Evolutionary conservation across 2,888 invertebrate species (phyloP).

Genomic region (Scotopteryx bipunctaria): DNA sequence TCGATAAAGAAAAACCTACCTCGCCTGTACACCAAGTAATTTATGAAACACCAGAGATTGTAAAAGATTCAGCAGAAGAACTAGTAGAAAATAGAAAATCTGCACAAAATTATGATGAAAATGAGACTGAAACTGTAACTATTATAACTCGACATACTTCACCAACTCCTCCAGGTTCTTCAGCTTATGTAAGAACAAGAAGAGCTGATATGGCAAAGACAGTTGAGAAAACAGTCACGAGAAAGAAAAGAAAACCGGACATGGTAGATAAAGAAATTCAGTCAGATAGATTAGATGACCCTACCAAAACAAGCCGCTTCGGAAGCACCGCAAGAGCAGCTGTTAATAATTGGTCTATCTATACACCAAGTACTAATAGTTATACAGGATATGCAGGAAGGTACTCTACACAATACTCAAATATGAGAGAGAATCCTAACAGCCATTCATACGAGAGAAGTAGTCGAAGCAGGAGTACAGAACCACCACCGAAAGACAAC

Average conservation of each 20-base stretch:
- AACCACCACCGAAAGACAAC: conserved; percentile 60
- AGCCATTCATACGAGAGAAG: conserved; percentile 60
- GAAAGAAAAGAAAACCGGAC: conserved; percentile 81
- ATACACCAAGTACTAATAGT: conserved; percentile 71
- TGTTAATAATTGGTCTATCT: conserved; percentile 86
- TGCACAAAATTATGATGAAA: conserved; percentile 40
- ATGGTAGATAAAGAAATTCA: conserved; percentile 89
- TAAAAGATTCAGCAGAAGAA: conserved; percentile 27
- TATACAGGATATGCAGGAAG: conserved; percentile 77
- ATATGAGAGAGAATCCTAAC: conserved; percentile 58
- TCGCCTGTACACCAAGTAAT: conserved; percentile 43
- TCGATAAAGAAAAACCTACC: conserved; percentile 51
- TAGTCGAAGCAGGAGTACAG: conserved; percentile 67
- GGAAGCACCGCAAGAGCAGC: conserved; percentile 82
- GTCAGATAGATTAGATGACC: conserved; percentile 88
- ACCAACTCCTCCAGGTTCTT: conserved; percentile 88
- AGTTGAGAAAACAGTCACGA: conserved; percentile 87
- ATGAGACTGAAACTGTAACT: conserved; percentile 77
- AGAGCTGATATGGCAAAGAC: conserved; percentile 89
- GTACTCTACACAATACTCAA: conserved; percentile 75
- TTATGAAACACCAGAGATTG: conserved; percentile 45
- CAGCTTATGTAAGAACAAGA: conserved; percentile 85
- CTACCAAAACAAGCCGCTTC: conserved; percentile 86
- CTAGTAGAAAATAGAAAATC: conserved; percentile 6
- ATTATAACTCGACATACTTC: conserved; percentile 91